Evolutionary conservation across 2,797 vertebrate genomes (phyloP).

Genomic region (Neosilurus mollespiculum): DNA sequence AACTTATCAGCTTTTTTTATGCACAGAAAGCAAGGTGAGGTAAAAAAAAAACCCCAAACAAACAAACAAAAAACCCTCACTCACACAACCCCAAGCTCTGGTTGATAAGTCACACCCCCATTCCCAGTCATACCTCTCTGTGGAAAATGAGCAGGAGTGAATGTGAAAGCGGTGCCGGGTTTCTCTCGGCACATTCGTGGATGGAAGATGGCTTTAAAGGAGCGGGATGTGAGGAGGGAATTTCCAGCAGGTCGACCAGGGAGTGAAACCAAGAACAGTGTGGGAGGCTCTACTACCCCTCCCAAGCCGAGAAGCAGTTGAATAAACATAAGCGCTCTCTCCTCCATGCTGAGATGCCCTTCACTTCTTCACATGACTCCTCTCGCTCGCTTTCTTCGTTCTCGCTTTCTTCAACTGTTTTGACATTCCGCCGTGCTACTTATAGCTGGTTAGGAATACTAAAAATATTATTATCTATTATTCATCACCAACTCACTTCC

Average conservation of each 20-base stretch:
- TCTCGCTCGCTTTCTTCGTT: conserved; percentile 35
- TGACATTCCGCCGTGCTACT: conserved; percentile 46
- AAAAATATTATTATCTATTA: conserved; percentile 55
- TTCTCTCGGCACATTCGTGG: conserved; percentile 22
- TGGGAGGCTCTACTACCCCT: conserved; percentile 37
- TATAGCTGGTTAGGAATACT: conserved; percentile 54
- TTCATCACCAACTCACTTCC: conserved; percentile 46
- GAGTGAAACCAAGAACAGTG: conserved; percentile 22
- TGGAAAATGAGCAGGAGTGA: conserved; percentile 22
- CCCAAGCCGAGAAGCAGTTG: conserved; percentile 47
- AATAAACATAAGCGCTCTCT: conserved; percentile 57
- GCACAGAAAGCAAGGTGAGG: neutral
- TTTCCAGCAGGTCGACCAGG: conserved; percentile 48
- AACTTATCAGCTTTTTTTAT: neutral
- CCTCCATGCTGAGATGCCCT: conserved; percentile 48
- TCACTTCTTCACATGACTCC: conserved; percentile 43
- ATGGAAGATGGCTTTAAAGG: conserved; percentile 30
- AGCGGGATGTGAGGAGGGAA: conserved; percentile 42
- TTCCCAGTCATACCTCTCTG: conserved; percentile 2
- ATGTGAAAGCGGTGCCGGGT: conserved; percentile 11
- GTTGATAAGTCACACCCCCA: neutral
- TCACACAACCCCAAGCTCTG: neutral
- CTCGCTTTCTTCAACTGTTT: conserved; percentile 41
- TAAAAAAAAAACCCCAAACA: neutral
- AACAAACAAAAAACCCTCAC: too few relatives aligned